Conservation (phyloP, 2,888 invertebrate species). For the Drosophila melanosoma region DNA sequence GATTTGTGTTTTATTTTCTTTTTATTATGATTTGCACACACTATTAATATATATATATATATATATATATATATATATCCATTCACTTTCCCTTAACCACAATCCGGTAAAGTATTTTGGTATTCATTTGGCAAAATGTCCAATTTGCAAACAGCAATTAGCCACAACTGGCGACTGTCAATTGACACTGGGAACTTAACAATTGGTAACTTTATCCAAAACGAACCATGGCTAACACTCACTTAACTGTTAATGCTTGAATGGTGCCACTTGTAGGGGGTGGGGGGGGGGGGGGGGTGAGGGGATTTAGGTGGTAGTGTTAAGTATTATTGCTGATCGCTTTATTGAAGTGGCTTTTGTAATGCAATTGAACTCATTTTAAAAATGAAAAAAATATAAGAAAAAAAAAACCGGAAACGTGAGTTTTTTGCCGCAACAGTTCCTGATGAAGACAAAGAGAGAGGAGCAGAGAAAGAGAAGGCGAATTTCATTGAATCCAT, state of each 20-base stretch:
- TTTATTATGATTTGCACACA: background rate
- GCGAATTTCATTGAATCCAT: slow-evolving; percentile 18
- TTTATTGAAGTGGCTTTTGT: slow-evolving; percentile 67
- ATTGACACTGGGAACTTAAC: slow-evolving; percentile 48
- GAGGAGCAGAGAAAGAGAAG: background rate
- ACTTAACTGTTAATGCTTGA: slow-evolving; percentile 45
- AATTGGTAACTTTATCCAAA: slow-evolving; percentile 18
- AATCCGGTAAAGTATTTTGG: background rate
- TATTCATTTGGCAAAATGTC: slow-evolving; percentile 4
- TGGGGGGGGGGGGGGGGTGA: too few species aligned
- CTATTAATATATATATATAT: background rate
- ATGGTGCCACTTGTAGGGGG: slow-evolving; percentile 4
- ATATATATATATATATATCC: background rate
- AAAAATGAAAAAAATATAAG: slow-evolving; percentile 2
- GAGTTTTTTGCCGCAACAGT: slow-evolving; percentile 10
- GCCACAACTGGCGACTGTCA: slow-evolving; percentile 29
- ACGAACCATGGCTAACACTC: slow-evolving; percentile 34
- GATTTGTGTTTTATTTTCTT: background rate
- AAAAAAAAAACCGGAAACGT: slow-evolving; percentile 22
- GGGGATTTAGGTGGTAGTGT: slow-evolving; percentile 37
- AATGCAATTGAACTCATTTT: slow-evolving; percentile 75
- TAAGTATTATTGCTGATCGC: slow-evolving; percentile 57
- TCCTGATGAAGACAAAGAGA: slow-evolving; percentile 1
- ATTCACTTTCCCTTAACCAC: background rate
- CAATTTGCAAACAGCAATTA: slow-evolving; percentile 40